A percentile compares a stretch with the other conserved stretches of the same genome.
Evolutionary conservation across 2,113 vertebrate genomes (phyloP).

Genomic region (Notarius lentiginosus): DNA sequence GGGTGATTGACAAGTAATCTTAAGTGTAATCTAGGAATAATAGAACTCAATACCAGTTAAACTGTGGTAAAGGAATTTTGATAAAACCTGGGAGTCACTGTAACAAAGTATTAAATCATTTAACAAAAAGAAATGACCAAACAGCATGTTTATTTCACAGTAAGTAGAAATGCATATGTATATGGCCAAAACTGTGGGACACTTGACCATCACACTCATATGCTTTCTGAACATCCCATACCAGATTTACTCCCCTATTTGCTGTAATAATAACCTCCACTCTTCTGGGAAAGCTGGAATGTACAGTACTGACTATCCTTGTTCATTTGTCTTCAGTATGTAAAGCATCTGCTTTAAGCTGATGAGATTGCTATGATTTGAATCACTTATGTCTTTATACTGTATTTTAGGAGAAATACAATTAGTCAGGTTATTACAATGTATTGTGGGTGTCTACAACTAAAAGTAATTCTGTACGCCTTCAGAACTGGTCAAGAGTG

Average conservation of each 20-base stretch:
- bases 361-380: neutral
- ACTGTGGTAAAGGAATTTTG: neutral
- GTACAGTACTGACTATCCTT: neutral
- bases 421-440: neutral
- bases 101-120: neutral
- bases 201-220: neutral
- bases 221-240: neutral
- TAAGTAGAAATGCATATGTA: neutral
- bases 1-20: neutral
- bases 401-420: neutral
- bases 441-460: neutral
- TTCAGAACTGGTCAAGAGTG: neutral
- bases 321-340: neutral
- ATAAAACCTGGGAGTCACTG: neutral
- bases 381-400: neutral
- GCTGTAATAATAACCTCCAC: neutral
- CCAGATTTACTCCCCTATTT: neutral
- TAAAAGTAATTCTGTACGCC: too few relatives aligned
- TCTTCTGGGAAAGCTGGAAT: neutral
- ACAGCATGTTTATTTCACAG: neutral
- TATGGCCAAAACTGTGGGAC: neutral
- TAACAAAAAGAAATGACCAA: neutral
- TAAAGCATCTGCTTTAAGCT: neutral
- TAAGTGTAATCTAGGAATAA: conserved; percentile 7
- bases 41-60: neutral